Conservation (phyloP, 2,888 invertebrate species). For the Hedychridium roseum region DNA sequence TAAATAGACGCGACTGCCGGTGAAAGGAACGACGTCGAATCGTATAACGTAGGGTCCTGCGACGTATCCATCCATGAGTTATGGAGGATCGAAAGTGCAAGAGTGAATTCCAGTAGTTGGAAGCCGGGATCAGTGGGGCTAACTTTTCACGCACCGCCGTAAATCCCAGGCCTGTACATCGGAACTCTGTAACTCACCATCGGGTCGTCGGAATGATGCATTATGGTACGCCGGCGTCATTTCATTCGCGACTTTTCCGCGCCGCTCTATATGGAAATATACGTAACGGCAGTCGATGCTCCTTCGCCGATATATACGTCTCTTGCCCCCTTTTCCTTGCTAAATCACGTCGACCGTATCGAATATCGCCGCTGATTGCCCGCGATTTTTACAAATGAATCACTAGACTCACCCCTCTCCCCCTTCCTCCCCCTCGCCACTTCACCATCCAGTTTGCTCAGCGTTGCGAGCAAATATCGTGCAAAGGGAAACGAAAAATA, state of each 20-base stretch:
- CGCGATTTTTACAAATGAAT: no score
- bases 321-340: neutral
- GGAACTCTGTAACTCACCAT: slow-evolving; percentile 44
- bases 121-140: slow-evolving; percentile 41
- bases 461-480: no score
- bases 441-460: no score
- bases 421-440: slow-evolving; percentile 11
- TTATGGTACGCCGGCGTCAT: slow-evolving; percentile 36
- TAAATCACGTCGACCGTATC: no score
- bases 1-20: neutral
- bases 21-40: slow-evolving; percentile 10
- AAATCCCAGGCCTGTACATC: slow-evolving; percentile 42
- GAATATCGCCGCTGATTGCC: no score
- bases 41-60: slow-evolving; percentile 26
- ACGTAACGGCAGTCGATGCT: no score
- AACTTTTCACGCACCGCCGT: slow-evolving; percentile 41
- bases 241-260: slow-evolving; percentile 17
- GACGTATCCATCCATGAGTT: slow-evolving; percentile 29
- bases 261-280: no score
- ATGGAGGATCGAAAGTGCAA: slow-evolving; percentile 40
- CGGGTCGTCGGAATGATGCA: slow-evolving; percentile 44
- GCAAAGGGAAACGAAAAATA: no score
- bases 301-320: no score
- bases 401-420: no score
- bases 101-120: slow-evolving; percentile 43